Conservation (phyloP, 2,113 vertebrate species). For the Australoheros scitulus region DNA sequence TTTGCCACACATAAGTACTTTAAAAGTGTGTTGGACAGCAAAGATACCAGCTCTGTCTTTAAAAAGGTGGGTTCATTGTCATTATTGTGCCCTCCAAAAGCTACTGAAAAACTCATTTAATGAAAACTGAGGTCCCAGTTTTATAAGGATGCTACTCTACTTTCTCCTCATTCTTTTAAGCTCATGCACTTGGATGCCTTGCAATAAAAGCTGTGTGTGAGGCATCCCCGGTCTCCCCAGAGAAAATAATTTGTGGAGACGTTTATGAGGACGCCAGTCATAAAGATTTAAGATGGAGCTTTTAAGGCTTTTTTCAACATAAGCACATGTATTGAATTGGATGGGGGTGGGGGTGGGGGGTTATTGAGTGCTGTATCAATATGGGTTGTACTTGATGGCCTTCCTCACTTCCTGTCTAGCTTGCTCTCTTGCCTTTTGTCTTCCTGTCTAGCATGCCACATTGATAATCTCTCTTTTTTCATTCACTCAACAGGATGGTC, state of each 20-base stretch:
- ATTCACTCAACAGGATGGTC: not conserved
- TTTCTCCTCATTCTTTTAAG: not conserved
- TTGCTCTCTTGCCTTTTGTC: not conserved
- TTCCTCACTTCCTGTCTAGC: not conserved
- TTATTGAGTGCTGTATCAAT: slow-evolving; percentile 24
- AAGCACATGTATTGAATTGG: slow-evolving; percentile 26
- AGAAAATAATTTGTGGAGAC: slow-evolving; percentile 38
- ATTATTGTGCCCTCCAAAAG: not conserved
- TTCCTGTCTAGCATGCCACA: not conserved
- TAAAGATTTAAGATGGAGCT: slow-evolving; percentile 59
- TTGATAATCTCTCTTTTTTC: not conserved
- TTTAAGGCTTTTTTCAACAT: slow-evolving; percentile 53
- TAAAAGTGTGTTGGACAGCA: not conserved
- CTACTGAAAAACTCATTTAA: slow-evolving; percentile 5
- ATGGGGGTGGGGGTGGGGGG: not conserved
- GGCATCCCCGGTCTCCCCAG: slow-evolving; percentile 9
- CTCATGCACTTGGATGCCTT: not conserved
- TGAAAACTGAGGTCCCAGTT: not conserved
- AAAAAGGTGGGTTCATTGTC: not conserved
- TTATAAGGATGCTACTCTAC: not conserved
- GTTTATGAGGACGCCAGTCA: slow-evolving; percentile 42
- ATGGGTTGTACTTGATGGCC: not conserved
- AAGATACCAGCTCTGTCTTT: not conserved
- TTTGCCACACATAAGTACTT: not conserved
- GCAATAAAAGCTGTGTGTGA: slow-evolving; percentile 34